Base-by-base conservation (phyloP, 2,888 invertebrate genomes). In the Corythucha ciliata region DNA sequence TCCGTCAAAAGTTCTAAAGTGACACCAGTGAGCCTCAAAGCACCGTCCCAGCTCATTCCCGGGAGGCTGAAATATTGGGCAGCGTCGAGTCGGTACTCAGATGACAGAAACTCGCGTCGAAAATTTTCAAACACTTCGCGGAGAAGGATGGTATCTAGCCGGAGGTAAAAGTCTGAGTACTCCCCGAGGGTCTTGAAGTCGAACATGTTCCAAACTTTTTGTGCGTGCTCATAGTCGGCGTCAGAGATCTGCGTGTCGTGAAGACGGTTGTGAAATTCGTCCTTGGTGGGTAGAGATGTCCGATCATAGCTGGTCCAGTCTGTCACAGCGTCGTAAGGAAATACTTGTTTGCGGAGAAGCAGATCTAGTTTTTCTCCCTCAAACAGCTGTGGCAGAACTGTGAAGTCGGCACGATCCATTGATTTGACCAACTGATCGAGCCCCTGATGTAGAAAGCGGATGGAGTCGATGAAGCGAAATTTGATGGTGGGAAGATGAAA, bases 41-140 rank as follows among this genome's bases (percentile, higher is more conserved):
- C 62, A 22, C 58, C 59, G 53, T 63, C 62, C 52, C 54, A 64
- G 1, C 62, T 51, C n/a, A 63, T 57, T 6, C 61, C 59, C 2
- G 64, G 65, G 16, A 60, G 50, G 1, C 64, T 64, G 37, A 55
- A 61, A 57, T 64, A 65, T 36, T 60, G 57, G 2, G 57, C 53
- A 2, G 65, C 61, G 58, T 66, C 67, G 4, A 67, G 4, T 10
- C 14, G 10, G n/a, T 36, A 36, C 3, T 4, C 4, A 2, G n/a
- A n/a, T n/a, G n/a, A n/a, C n/a, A 22, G 14, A 10, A 21, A 20
- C 5, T 61, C 32, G 45, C 62, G 62, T 1, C 66, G 44, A 55
- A 67, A 68, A 52, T 66, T 63, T 56, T 68, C 67, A 56, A 67
- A 66, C 4, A 68, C 57, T 52, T 68, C 67, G 3, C 63, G 61